Conservation (phyloP, 2,797 vertebrate genomes). For the Halcyon badia region DNA sequence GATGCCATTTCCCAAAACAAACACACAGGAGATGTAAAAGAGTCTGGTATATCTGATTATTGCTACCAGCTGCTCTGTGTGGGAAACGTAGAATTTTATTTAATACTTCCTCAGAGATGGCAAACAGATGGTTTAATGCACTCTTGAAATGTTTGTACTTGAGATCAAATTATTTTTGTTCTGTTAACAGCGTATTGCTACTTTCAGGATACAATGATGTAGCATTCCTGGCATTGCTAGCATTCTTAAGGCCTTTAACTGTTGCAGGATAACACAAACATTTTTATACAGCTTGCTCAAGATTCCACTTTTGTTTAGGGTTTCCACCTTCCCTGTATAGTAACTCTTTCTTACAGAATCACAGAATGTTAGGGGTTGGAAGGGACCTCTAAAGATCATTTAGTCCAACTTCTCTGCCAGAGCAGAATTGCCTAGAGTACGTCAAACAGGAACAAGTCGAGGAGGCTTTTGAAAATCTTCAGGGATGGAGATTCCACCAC, state of each 20-base stretch:
- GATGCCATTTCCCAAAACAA: background rate
- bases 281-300: background rate
- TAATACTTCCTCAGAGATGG: slow-evolving; percentile 17
- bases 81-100: background rate
- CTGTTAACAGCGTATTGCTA: background rate
- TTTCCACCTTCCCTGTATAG: background rate
- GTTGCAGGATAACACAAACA: background rate
- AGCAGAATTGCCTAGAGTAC: no score
- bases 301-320: background rate
- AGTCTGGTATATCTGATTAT: background rate
- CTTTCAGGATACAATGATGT: background rate
- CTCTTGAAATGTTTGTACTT: background rate
- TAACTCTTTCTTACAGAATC: background rate
- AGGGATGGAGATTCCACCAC: no score
- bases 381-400: no score
- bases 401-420: no score
- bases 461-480: no score
- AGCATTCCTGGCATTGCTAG: background rate
- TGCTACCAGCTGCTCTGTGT: slow-evolving; percentile 1
- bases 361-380: no score
- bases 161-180: slow-evolving; percentile 10
- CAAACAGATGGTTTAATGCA: slow-evolving; percentile 42
- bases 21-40: background rate
- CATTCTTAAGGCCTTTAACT: background rate
- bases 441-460: no score